These are phyloP conservation scores for Oryzaephilus surinamensis DNA, from an alignment of 1,140 invertebrate species.

Conservation along the genomic window DNA sequence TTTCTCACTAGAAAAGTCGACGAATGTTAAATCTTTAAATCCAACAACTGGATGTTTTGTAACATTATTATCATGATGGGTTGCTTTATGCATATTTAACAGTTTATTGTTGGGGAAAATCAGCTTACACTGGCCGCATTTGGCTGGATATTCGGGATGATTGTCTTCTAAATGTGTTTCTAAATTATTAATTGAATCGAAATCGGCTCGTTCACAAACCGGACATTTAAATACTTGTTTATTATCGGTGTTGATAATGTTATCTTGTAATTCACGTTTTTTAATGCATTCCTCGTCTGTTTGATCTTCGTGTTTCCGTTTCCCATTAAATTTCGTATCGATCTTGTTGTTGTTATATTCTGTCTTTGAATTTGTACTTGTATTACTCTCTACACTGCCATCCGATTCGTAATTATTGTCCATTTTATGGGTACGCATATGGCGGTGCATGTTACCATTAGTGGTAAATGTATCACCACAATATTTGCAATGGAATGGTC, in stretches of 20 bases:
- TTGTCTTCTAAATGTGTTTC: constrained; percentile 59
- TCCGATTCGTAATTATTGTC: constrained; percentile 37
- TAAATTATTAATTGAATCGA: constrained; percentile 45
- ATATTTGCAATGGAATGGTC: constrained; percentile 65
- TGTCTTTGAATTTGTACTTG: constrained; percentile 28
- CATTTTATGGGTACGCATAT: constrained; percentile 60
- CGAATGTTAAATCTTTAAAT: constrained; percentile 65
- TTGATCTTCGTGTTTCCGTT: constrained; percentile 25
- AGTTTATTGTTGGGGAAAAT: constrained; percentile 58
- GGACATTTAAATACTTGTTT: constrained; percentile 39
- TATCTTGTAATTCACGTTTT: constrained; percentile 17
- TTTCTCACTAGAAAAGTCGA: constrained; percentile 68
- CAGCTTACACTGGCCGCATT: constrained; percentile 58
- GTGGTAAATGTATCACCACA: constrained; percentile 78
- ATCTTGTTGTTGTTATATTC: constrained; percentile 37
- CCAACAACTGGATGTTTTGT: constrained; percentile 39
- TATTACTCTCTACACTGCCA: constrained; percentile 32
- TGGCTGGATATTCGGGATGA: constrained; percentile 56
- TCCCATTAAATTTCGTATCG: constrained; percentile 17
- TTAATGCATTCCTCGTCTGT: constrained; percentile 17
- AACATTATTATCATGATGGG: constrained; percentile 17
- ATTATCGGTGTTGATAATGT: constrained; percentile 16
- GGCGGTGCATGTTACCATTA: constrained; percentile 81
- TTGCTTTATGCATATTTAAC: constrained; percentile 50
- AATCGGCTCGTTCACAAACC: constrained; percentile 50